Conservation (phyloP, 2,888 invertebrate species). For the Campopleginae sp. region DNA sequence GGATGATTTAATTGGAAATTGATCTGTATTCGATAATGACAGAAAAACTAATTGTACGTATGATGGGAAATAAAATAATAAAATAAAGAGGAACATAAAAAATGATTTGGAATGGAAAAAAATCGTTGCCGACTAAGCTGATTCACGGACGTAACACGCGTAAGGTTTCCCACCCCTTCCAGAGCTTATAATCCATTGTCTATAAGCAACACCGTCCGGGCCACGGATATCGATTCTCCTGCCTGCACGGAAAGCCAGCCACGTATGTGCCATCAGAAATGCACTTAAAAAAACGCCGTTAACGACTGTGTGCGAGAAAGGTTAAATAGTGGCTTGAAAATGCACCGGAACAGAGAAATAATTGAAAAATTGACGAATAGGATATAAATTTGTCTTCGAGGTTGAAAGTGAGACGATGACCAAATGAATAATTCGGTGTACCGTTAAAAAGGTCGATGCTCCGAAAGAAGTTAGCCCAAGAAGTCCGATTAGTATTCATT, state of each 20-base stretch:
- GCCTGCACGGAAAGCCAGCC: slow-evolving; percentile 51
- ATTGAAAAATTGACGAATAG: neutral
- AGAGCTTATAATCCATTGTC: slow-evolving; percentile 75
- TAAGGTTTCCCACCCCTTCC: slow-evolving; percentile 77
- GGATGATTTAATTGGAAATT: neutral
- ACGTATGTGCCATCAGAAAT: slow-evolving; percentile 39
- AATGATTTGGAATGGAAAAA: neutral
- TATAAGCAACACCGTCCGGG: slow-evolving; percentile 42
- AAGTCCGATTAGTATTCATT: slow-evolving; percentile 65
- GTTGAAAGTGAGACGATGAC: slow-evolving; percentile 26
- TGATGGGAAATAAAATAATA: neutral
- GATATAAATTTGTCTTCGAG: slow-evolving; percentile 1
- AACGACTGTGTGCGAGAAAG: slow-evolving; percentile 4
- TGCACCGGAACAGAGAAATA: slow-evolving; percentile 5
- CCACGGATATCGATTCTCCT: slow-evolving; percentile 65
- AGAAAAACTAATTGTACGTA: neutral
- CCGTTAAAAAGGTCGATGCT: slow-evolving; percentile 69
- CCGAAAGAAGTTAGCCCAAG: slow-evolving; percentile 28
- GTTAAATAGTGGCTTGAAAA: slow-evolving; percentile 24
- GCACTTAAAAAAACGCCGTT: slow-evolving; percentile 27
- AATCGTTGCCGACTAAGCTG: slow-evolving; percentile 57
- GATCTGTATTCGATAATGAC: neutral
- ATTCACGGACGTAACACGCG: slow-evolving; percentile 72
- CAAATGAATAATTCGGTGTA: slow-evolving; percentile 47
- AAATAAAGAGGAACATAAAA: neutral